Percentiles rank a stretch among this genome's conserved stretches.
These are phyloP conservation scores for Caenorhabditis sp. DNA, from an alignment of 2,888 invertebrate species.

Conservation along the genomic window DNA sequence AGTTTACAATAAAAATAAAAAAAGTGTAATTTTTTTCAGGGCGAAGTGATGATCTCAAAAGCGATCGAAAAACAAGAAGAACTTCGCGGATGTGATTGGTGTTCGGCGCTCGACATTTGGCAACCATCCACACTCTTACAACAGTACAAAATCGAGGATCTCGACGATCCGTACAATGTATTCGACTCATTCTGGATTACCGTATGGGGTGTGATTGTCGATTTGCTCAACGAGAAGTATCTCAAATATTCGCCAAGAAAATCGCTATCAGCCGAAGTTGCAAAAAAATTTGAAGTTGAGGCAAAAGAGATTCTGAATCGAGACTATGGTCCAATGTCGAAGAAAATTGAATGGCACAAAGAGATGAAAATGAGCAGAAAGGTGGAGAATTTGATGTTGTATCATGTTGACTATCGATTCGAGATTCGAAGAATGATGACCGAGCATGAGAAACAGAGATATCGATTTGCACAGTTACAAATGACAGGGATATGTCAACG, in stretches of 20 bases:
- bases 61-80: constrained; percentile 8
- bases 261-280: not conserved
- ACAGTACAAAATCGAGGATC: not conserved
- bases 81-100: constrained; percentile 20
- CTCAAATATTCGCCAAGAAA: not conserved
- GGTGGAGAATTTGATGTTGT: not conserved
- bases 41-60: constrained; percentile 15
- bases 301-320: not conserved
- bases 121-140: not conserved
- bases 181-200: not conserved
- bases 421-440: not conserved
- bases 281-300: not conserved
- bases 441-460: not conserved
- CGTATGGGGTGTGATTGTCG: not conserved
- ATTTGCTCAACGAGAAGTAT: not conserved
- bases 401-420: not conserved
- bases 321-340: not conserved
- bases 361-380: not conserved
- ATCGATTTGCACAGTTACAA: not conserved
- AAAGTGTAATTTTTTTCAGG: too few species aligned
- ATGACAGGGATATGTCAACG: not conserved
- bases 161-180: not conserved
- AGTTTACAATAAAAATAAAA: not conserved
- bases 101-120: not conserved
- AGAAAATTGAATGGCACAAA: not conserved